These are phyloP conservation scores for Scolopax mira DNA, from an alignment of 2,113 vertebrate genomes.

Conservation along the genomic window DNA sequence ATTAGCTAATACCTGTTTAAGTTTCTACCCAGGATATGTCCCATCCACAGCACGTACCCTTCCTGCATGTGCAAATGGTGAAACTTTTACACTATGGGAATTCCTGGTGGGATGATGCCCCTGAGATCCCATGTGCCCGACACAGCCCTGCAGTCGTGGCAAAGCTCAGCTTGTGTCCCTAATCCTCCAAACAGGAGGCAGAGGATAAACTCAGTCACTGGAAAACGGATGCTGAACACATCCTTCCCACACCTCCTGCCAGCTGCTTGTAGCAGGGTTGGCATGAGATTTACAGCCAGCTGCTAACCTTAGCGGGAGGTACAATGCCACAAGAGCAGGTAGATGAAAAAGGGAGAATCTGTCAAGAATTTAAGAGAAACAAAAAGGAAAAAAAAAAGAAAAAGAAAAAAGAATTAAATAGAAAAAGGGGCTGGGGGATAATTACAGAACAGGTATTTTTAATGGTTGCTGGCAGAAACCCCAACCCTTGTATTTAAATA, in stretches of 20 bases:
- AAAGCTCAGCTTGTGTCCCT: neutral
- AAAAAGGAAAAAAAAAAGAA: neutral
- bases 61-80: neutral
- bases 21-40: neutral
- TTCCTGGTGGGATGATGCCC: accelerated
- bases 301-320: constrained; percentile 64
- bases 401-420: neutral
- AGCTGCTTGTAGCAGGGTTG: constrained; percentile 54
- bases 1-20: neutral
- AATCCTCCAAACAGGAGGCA: neutral
- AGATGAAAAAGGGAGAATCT: constrained; percentile 13
- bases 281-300: constrained; percentile 71
- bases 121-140: accelerated
- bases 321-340: constrained; percentile 24
- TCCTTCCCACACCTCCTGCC: constrained; percentile 76
- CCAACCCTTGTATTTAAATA: constrained; percentile 72
- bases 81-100: accelerated
- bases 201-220: constrained; percentile 45
- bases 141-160: accelerated
- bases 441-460: constrained; percentile 72
- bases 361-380: constrained; percentile 22
- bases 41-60: neutral
- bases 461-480: constrained; percentile 65
- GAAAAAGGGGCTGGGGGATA: constrained; percentile 54
- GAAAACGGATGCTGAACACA: constrained; percentile 66